phyloP scores from a whole-genome alignment of 2,113 vertebrate species.

The Chroicocephalus ridibundus region DNA sequence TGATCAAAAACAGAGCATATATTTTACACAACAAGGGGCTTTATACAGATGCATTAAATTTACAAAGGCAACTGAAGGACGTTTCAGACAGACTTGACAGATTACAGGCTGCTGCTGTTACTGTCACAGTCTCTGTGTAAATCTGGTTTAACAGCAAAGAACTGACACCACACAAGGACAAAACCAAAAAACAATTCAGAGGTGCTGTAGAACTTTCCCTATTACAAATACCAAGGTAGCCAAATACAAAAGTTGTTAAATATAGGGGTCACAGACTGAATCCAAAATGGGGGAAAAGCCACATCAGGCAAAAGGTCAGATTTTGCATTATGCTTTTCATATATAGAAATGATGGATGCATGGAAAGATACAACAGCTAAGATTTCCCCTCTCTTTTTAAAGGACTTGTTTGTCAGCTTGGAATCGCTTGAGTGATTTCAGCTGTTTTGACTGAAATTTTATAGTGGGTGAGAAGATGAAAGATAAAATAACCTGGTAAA shows the following conservation, averaged over 20 bases:
- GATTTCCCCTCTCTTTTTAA: neutral
- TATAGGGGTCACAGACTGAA: neutral
- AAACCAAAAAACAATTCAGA: conserved; percentile 8
- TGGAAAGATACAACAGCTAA: neutral
- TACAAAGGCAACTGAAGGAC: conserved; percentile 51
- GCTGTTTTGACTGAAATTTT: conserved; percentile 19
- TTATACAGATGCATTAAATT: conserved; percentile 30
- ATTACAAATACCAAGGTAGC: neutral
- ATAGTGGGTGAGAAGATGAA: neutral
- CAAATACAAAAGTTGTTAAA: neutral
- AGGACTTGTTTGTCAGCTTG: neutral
- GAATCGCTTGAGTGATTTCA: neutral
- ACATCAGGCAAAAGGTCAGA: neutral
- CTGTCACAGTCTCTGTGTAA: conserved; percentile 47
- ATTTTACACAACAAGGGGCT: conserved; percentile 35
- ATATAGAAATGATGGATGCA: neutral
- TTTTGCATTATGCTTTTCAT: neutral
- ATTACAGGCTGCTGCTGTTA: conserved; percentile 43
- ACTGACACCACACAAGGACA: conserved; percentile 43
- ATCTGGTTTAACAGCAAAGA: conserved; percentile 49
- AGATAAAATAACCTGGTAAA: neutral
- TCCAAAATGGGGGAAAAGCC: neutral
- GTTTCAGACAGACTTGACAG: conserved; percentile 37
- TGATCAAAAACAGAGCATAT: conserved; percentile 13
- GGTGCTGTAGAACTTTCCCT: neutral